Conservation (phyloP, 2,113 vertebrate genomes). For the Lagopus leucura region DNA sequence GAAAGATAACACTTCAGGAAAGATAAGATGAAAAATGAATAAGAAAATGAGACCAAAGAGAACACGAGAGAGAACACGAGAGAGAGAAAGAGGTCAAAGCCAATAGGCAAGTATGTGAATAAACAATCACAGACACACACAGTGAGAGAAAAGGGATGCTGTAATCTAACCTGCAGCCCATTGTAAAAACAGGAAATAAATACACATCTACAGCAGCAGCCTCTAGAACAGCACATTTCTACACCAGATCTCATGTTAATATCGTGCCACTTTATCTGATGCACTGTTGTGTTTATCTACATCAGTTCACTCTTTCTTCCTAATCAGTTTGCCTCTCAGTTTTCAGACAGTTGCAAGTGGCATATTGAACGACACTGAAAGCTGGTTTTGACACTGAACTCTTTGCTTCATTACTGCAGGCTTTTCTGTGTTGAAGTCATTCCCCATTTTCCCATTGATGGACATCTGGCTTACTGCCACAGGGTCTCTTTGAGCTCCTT, state of each 20-base stretch:
- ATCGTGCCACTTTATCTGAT: background rate
- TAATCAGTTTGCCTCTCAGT: background rate
- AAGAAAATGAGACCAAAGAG: background rate
- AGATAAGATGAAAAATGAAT: background rate
- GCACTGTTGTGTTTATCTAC: background rate
- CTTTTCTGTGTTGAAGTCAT: slow-evolving; percentile 21
- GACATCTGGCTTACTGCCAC: slow-evolving; percentile 22
- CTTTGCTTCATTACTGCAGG: slow-evolving; percentile 1
- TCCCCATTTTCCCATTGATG: slow-evolving; percentile 40
- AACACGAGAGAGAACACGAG: background rate
- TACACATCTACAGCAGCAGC: background rate
- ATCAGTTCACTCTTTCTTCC: background rate
- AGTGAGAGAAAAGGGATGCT: background rate
- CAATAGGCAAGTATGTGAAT: background rate
- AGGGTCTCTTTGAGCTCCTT: slow-evolving; percentile 18
- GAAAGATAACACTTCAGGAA: background rate
- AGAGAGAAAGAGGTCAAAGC: background rate
- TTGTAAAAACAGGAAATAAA: slow-evolving; percentile 46
- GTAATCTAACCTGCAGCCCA: background rate
- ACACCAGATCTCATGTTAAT: background rate
- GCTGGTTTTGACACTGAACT: slow-evolving; percentile 5
- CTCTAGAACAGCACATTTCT: slow-evolving; percentile 9
- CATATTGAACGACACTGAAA: background rate
- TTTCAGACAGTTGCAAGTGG: background rate
- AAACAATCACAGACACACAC: background rate